Base-by-base conservation (phyloP, 2,888 invertebrate genomes). In the Hydriomena furcata region DNA sequence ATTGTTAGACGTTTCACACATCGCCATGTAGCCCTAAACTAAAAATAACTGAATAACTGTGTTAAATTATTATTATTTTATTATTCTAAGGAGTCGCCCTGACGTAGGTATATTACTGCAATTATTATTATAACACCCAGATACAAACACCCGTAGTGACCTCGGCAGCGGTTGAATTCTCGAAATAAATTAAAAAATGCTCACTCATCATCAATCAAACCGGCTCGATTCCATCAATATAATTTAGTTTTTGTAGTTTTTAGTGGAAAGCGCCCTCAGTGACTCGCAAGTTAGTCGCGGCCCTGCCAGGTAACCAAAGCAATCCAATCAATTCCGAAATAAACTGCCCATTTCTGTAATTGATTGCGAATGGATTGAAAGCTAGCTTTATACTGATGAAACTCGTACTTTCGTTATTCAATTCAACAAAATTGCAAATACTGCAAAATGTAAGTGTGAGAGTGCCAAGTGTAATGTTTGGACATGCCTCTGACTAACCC, bases 211-310 rank as follows among this genome's bases (percentile, higher is more conserved):
- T 90, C 89, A 89, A 89, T 90, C 90, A 90, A 89, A 82, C 81
- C 65, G 74, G 75, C 74, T 88, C 89, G 89, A 90, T 84, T 88
- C 88, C 89, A 85, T 89, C 89, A 82, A 88, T 89, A 88, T 90
- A 89, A 88, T 89, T 87, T 90, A 86, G 82, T 89, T 90, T 89
- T 89, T 87, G 84, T 88, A 84, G 84, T 86, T 89, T 87, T 88
- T 83, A 87, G 82, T 80, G 75, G 76, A 87, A 89, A 86, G 82
- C 84, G 73, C 83, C 84, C 76, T 80, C 76, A 77, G 80, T 88
- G 87, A 87, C 87, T 86, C 73, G 88, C 84, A 80, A 74, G 68
- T 83, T 76, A 60, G 58, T 54, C 54, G 63, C 60, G 56, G 59
- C 68, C 68, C 64, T 61, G 72, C 83, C 87, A 84, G 88, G 87